Conservation (phyloP, 2,888 invertebrate species). For the Tenthredo amoena region DNA sequence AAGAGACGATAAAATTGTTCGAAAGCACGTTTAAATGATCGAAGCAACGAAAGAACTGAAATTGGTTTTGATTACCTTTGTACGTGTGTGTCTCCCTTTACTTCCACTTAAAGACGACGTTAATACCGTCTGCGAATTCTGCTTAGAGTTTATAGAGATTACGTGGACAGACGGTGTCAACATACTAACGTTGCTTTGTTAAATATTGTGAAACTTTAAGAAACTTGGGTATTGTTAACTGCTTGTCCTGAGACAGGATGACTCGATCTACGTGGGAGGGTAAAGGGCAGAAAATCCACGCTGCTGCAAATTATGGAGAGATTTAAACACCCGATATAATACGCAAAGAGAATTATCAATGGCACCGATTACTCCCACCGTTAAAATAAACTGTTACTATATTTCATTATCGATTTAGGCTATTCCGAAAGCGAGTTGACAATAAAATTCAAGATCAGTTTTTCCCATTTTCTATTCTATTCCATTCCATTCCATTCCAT, state of each 20-base stretch:
- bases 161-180: background rate
- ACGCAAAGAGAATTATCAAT: background rate
- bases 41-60: too few relatives aligned
- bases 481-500: too few relatives aligned
- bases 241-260: background rate
- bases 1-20: too few relatives aligned
- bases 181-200: background rate
- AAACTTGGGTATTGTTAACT: background rate
- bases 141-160: background rate
- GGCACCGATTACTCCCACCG: background rate
- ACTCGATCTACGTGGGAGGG: conserved; percentile 12
- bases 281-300: background rate
- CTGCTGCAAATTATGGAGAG: background rate
- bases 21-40: too few relatives aligned
- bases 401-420: too few relatives aligned
- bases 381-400: background rate
- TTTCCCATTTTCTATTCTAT: too few relatives aligned
- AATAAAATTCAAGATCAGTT: too few relatives aligned
- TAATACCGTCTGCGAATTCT: background rate
- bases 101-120: background rate
- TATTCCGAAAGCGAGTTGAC: too few relatives aligned
- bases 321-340: background rate
- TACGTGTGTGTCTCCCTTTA: background rate
- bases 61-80: too few relatives aligned
- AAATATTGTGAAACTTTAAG: conserved; percentile 30